These are phyloP conservation scores for Neolamprologus toae DNA, from an alignment of 2,113 vertebrate genomes.

Conservation along the genomic window DNA sequence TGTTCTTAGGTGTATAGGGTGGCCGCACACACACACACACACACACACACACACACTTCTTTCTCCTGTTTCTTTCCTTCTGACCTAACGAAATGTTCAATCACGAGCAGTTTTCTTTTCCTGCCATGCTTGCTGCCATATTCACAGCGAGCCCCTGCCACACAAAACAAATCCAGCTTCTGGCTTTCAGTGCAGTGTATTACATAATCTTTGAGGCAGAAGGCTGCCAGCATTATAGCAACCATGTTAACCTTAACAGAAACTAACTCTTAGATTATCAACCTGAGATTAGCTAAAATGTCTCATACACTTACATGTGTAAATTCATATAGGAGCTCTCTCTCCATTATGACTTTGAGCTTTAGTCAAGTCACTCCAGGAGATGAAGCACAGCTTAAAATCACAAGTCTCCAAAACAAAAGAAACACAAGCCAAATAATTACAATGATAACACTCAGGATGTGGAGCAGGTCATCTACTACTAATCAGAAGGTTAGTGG, in stretches of 20 bases:
- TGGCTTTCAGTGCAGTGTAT: neutral
- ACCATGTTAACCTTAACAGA: constrained; percentile 4
- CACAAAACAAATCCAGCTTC: neutral
- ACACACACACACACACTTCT: neutral
- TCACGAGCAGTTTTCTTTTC: neutral
- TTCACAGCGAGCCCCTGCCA: neutral
- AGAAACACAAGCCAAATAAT: fast-evolving
- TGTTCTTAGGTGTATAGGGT: too few species aligned
- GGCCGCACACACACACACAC: too few species aligned
- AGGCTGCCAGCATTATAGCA: neutral
- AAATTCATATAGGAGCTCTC: neutral
- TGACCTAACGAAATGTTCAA: neutral
- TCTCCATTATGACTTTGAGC: neutral
- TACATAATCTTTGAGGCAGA: constrained; percentile 36
- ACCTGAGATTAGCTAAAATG: neutral
- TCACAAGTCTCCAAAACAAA: neutral
- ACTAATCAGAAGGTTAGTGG: neutral
- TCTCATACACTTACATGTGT: neutral
- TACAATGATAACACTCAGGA: neutral
- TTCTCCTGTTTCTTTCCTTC: neutral
- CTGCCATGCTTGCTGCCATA: neutral
- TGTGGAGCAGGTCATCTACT: neutral
- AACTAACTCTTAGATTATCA: neutral
- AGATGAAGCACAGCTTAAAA: neutral
- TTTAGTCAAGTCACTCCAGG: neutral